phyloP scores from a whole-genome alignment of 2,888 invertebrate species.

The Tholera decimalis region DNA sequence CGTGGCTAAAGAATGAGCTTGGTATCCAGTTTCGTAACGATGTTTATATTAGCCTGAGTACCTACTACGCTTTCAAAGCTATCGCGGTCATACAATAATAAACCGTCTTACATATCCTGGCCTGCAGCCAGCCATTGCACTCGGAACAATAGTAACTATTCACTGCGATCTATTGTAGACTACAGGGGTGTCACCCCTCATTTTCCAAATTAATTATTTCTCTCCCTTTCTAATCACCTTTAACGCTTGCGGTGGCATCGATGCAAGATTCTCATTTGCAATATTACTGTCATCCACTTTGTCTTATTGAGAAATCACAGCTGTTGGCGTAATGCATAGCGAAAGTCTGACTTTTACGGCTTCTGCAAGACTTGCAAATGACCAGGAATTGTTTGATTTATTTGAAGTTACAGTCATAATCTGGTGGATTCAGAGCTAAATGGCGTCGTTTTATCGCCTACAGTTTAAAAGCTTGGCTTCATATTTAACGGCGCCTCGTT shows the following conservation, averaged over 20 bases:
- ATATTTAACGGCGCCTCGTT: slow-evolving; percentile 27
- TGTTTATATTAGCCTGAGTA: slow-evolving; percentile 54
- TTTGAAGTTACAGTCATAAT: slow-evolving; percentile 8
- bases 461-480: slow-evolving; percentile 5
- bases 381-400: slow-evolving; percentile 19
- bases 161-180: slow-evolving; percentile 41
- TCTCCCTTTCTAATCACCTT: slow-evolving; percentile 18
- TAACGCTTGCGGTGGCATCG: slow-evolving; percentile 26
- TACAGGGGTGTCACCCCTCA: slow-evolving; percentile 52
- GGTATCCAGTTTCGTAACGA: slow-evolving; percentile 58
- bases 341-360: slow-evolving; percentile 48
- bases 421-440: not conserved
- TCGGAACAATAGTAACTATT: slow-evolving; percentile 52
- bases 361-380: slow-evolving; percentile 40
- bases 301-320: slow-evolving; percentile 52
- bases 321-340: slow-evolving; percentile 34
- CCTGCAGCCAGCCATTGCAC: slow-evolving; percentile 56
- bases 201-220: slow-evolving; percentile 21
- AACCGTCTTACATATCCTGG: slow-evolving; percentile 52
- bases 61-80: slow-evolving; percentile 57
- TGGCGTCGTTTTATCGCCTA: not conserved
- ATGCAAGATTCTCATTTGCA: slow-evolving; percentile 47
- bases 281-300: slow-evolving; percentile 47
- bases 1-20: slow-evolving; percentile 39
- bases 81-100: slow-evolving; percentile 62